phyloP scores from a whole-genome alignment of 2,113 vertebrate genomes.

The Pterophyllum scalare region DNA sequence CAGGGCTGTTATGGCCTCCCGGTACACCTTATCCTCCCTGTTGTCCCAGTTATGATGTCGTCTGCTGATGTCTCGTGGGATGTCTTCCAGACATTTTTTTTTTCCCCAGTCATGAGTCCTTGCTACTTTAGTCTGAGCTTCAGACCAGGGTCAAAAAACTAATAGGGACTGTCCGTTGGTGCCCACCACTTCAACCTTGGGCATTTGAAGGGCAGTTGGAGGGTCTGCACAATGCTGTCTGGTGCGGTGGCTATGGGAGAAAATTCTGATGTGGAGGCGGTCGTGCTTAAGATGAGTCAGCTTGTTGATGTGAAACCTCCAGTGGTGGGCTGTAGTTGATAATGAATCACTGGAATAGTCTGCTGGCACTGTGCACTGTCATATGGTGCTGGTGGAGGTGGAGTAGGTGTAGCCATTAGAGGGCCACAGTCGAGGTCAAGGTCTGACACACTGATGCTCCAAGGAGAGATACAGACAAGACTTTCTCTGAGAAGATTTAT shows the following conservation, averaged over 20 bases:
- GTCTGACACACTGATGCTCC: not conserved
- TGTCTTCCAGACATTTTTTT: not conserved
- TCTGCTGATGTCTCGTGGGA: not conserved
- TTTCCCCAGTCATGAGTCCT: not conserved
- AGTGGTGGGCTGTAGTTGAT: not conserved
- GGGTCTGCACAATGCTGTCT: not conserved
- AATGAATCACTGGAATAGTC: not conserved
- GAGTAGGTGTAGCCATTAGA: not conserved
- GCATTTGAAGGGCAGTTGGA: not conserved
- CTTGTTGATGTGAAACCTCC: not conserved
- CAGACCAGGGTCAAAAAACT: not conserved
- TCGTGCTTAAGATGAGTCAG: not conserved
- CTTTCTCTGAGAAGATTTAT: not conserved
- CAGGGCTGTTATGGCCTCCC: not conserved
- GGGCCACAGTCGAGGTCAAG: not conserved
- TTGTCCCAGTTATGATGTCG: not conserved
- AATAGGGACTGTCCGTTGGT: rapidly evolving
- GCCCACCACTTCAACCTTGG: rapidly evolving
- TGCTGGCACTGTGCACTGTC: not conserved
- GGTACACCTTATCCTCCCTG: not conserved
- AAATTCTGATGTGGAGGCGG: not conserved
- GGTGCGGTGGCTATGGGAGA: rapidly evolving
- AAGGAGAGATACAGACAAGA: not conserved
- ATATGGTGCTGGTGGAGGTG: not conserved
- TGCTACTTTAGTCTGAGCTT: not conserved